Evolutionary conservation across 2,888 invertebrate genomes (phyloP).

Genomic region (Dryadula phaetusa): DNA sequence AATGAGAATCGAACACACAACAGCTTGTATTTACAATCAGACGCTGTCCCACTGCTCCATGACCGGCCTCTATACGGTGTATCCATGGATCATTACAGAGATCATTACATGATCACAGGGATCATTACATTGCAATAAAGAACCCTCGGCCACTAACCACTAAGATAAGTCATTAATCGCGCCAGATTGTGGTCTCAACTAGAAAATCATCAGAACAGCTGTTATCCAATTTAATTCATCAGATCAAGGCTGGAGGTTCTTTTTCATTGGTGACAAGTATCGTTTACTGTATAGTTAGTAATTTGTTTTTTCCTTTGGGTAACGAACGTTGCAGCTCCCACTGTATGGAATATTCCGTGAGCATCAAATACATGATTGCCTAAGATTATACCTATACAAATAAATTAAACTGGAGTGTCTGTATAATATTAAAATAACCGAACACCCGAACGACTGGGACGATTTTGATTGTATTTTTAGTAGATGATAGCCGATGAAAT

Average conservation of each 20-base stretch:
- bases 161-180: neutral
- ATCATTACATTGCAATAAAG: neutral
- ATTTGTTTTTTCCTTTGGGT: slow-evolving; percentile 36
- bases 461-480: no score
- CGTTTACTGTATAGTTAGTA: slow-evolving; percentile 22
- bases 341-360: slow-evolving; percentile 16
- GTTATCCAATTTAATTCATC: slow-evolving; percentile 30
- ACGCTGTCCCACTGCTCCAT: no score
- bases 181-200: slow-evolving; percentile 1
- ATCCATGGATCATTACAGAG: no score
- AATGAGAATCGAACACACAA: no score
- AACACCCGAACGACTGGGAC: no score
- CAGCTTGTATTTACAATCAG: no score
- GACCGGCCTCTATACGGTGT: no score
- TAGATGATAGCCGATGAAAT: no score
- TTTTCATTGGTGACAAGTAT: slow-evolving; percentile 14
- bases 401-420: no score
- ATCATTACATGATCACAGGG: no score
- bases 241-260: slow-evolving; percentile 20
- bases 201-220: slow-evolving; percentile 15
- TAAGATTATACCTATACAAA: no score
- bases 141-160: neutral
- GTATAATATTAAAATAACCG: no score
- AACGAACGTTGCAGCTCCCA: neutral
- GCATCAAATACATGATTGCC: slow-evolving; percentile 2